Evolutionary conservation across 2,113 vertebrate species (phyloP).

Genomic region (Salvelinus sp.): DNA sequence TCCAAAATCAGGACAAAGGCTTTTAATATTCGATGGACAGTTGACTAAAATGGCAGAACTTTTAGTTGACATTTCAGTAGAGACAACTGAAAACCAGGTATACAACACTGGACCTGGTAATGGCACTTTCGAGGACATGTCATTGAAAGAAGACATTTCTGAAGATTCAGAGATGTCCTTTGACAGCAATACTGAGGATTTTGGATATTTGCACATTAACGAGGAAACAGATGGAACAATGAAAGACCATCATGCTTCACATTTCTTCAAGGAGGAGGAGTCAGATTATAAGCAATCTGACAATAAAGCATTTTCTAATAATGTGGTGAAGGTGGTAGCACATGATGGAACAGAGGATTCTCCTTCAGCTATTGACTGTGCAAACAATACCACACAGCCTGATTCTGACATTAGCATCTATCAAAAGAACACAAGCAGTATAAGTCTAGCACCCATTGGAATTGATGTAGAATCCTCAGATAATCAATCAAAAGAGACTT

Average conservation of each 20-base stretch:
- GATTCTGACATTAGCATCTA: background rate
- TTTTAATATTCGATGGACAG: constrained; percentile 85
- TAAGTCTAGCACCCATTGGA: background rate
- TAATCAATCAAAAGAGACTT: background rate
- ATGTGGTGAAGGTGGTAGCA: background rate
- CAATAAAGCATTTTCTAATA: constrained; percentile 12
- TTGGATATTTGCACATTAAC: constrained; percentile 33
- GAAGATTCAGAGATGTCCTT: constrained; percentile 18
- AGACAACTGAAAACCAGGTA: constrained; percentile 14
- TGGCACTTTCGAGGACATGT: constrained; percentile 9
- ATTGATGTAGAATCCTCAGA: background rate
- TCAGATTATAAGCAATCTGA: background rate
- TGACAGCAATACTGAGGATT: background rate
- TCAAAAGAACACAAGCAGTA: constrained; percentile 22
- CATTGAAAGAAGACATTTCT: constrained; percentile 8
- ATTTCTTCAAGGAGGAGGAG: background rate
- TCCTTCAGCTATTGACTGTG: background rate
- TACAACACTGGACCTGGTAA: constrained; percentile 10
- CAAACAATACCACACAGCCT: constrained; percentile 3
- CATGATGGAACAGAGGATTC: background rate
- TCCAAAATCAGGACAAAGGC: constrained; percentile 80
- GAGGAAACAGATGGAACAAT: constrained; percentile 45
- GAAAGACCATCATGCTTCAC: background rate
- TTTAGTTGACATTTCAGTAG: constrained; percentile 67
- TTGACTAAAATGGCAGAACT: constrained; percentile 78